A percentile compares a stretch with the other conserved stretches of the same genome.
These are phyloP conservation scores for Propithecus coquereli DNA, from an alignment of 2,113 vertebrate genomes.

Conservation along the genomic window DNA sequence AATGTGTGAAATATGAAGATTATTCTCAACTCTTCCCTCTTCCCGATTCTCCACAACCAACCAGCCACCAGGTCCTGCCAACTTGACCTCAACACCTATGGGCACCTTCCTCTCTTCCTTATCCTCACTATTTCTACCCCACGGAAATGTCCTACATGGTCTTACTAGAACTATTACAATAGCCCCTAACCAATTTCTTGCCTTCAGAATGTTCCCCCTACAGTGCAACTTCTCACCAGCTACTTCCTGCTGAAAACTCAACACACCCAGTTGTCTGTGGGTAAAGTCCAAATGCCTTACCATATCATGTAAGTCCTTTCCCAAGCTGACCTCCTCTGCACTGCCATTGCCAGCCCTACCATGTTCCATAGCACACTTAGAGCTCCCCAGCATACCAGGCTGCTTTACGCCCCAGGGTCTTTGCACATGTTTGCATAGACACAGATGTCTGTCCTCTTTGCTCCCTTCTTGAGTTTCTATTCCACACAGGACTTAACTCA, in stretches of 20 bases:
- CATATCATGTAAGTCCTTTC: neutral
- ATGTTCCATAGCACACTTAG: too few relatives aligned
- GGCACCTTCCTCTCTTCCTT: neutral
- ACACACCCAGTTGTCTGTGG: neutral
- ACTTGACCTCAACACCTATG: neutral
- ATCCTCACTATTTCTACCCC: neutral
- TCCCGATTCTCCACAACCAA: neutral
- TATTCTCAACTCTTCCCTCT: neutral
- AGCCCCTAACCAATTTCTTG: neutral
- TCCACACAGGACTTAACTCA: neutral
- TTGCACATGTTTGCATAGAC: neutral
- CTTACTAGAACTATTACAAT: neutral
- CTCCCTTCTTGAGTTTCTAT: neutral
- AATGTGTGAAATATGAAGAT: neutral
- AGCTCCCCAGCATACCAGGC: neutral
- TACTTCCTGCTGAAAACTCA: neutral
- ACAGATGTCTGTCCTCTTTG: neutral
- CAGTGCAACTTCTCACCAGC: neutral
- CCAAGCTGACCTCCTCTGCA: neutral
- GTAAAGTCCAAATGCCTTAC: neutral
- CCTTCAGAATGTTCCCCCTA: neutral
- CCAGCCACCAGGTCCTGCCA: neutral
- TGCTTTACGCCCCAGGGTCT: neutral
- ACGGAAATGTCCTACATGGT: neutral
- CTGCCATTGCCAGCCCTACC: neutral